These are phyloP conservation scores for Chauna torquata DNA, from an alignment of 2,113 vertebrate genomes.

Conservation along the genomic window DNA sequence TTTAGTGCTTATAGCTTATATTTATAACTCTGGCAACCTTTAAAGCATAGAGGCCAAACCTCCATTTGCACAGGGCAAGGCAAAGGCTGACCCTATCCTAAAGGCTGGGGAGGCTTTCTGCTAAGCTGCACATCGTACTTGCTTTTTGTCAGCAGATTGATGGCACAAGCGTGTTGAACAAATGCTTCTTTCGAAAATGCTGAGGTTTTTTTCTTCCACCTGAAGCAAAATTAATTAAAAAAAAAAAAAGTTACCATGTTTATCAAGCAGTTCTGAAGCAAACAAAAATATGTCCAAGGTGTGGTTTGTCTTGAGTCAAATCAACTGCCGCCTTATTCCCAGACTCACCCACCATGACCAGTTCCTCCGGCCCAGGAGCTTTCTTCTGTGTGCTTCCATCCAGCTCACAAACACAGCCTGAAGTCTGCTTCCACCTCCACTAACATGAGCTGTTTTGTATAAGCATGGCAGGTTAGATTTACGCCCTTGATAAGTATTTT, in stretches of 20 bases:
- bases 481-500: neutral
- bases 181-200: neutral
- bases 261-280: neutral
- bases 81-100: neutral
- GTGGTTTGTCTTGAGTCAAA: neutral
- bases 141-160: neutral
- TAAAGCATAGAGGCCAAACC: neutral
- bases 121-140: neutral
- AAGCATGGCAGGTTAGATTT: neutral
- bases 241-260: neutral
- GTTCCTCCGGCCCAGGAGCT: neutral
- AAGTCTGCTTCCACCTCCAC: neutral
- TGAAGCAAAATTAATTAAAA: neutral
- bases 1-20: neutral
- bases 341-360: neutral
- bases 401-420: neutral
- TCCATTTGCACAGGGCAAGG: slow-evolving; percentile 9
- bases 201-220: neutral
- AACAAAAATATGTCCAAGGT: neutral
- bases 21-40: neutral
- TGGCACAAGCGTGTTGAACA: neutral
- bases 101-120: neutral
- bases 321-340: neutral
- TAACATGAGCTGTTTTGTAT: rapidly evolving
- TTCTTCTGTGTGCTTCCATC: neutral